A percentile compares a stretch with the other conserved stretches of the same genome.
Conservation (phyloP, 2,888 invertebrate species). For the Exocentrus adspersus region DNA sequence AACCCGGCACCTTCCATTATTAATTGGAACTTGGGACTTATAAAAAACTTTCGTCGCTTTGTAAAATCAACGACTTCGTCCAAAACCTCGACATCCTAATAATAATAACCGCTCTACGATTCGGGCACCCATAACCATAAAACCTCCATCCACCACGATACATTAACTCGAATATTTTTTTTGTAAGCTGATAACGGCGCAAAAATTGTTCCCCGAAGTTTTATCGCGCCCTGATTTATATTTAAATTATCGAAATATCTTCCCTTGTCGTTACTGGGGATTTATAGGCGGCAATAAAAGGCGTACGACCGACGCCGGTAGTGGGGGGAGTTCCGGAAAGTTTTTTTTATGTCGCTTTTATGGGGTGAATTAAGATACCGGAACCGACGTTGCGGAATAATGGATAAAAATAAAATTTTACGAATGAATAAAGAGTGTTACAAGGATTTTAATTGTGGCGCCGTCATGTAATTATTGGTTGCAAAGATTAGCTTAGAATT, state of each 20-base stretch:
- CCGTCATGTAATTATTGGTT: too few relatives aligned
- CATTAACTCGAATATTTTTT: constrained; percentile 7
- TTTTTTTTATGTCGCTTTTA: not conserved
- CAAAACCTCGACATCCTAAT: too few relatives aligned
- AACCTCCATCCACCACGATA: not conserved
- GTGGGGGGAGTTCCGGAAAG: not conserved
- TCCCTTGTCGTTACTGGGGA: not conserved
- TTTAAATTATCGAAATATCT: constrained; percentile 12
- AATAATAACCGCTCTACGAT: too few relatives aligned
- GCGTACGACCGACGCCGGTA: constrained; percentile 3
- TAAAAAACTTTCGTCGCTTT: too few relatives aligned
- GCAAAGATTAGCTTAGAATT: too few relatives aligned
- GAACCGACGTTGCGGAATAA: not conserved
- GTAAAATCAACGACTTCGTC: too few relatives aligned
- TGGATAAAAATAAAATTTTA: too few relatives aligned
- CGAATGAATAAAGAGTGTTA: too few relatives aligned
- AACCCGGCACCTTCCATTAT: too few relatives aligned
- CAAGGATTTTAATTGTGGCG: too few relatives aligned
- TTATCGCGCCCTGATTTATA: constrained; percentile 5
- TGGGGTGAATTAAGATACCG: not conserved
- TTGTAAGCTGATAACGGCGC: constrained; percentile 5
- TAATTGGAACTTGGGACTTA: too few relatives aligned
- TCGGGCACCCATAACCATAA: constrained; percentile 31
- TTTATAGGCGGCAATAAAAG: constrained; percentile 1
- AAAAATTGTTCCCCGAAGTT: not conserved